A percentile compares a stretch with the other conserved stretches of the same genome.
Evolutionary conservation across 2,113 vertebrate species (phyloP).

Genomic region (Vulpes ferrilata): DNA sequence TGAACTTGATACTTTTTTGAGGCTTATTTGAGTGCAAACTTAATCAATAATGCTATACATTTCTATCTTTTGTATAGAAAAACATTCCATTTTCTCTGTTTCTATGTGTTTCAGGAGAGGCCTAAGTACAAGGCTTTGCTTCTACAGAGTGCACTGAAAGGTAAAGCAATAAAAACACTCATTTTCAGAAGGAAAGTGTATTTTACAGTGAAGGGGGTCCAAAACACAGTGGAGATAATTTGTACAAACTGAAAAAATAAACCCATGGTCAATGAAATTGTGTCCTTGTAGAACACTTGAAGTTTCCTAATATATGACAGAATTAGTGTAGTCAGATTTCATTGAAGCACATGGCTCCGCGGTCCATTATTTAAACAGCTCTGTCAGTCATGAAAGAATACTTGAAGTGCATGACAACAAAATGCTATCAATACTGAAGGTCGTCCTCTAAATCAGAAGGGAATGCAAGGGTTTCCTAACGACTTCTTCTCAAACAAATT

Average conservation of each 20-base stretch:
- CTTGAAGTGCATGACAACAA: conserved; percentile 63
- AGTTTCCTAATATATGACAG: conserved; percentile 52
- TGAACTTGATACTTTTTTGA: not conserved
- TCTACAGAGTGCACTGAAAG: not conserved
- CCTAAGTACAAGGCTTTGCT: not conserved
- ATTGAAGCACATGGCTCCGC: conserved; percentile 66
- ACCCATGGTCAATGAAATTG: conserved; percentile 20
- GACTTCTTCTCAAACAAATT: conserved; percentile 74
- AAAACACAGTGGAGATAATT: not conserved
- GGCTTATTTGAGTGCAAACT: not conserved
- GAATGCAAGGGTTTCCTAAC: conserved; percentile 70
- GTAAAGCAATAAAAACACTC: not conserved
- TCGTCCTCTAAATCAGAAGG: conserved; percentile 79
- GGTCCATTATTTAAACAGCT: conserved; percentile 76
- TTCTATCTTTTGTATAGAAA: not conserved
- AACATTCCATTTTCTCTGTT: not conserved
- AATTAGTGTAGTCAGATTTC: conserved; percentile 78
- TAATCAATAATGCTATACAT: not conserved
- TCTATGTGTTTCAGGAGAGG: not conserved
- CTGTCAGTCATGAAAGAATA: conserved; percentile 65
- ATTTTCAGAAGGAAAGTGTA: conserved; percentile 2
- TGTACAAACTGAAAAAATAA: conserved; percentile 65
- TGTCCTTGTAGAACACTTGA: conserved; percentile 75
- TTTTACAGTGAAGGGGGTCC: not conserved
- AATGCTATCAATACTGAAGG: conserved; percentile 77